Base-by-base conservation (phyloP, 2,113 vertebrate genomes). In the Bos taurus region DNA sequence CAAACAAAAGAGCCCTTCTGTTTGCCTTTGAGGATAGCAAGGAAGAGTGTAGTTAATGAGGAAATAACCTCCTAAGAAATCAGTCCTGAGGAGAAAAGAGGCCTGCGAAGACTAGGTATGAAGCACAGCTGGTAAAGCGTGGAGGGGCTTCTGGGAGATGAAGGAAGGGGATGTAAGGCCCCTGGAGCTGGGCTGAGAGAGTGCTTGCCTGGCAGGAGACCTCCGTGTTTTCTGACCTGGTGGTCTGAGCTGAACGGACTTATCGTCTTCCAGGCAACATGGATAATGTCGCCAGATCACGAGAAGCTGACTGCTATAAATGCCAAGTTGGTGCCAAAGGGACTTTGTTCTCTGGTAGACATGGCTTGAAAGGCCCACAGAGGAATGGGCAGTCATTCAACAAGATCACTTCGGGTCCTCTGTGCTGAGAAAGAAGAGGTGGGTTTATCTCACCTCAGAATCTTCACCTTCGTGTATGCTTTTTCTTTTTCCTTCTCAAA, bases 21-120 rank as follows among this genome's bases (percentile, higher is more conserved):
- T 83, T 92, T 90, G 54, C 57, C 60, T 90, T 60, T 40, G 59
- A 93, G 74, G 33, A 48, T 3, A 56, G 33, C 82, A 95, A 81
- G n/a, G 43, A 80, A 67, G 64, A 81, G 6, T 8, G 5, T 9
- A 30, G n/a, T 57, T 60, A 17, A 46, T 52, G 50, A 81, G 52
- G 57, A 54, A 54, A 50, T 40, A n/a, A 30, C 46, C 48, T 33
- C 3, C 50, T 62, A 6, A 36, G 77, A 91, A 88, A 17, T 46
- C 23, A 88, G 48, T 82, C 60, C 56, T 54, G 62, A 84, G 77
- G 28, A 67, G 60, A 17, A 77, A 17, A 87, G 54, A 50, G 36
- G 26, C 4, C 64, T 84, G 6, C 14, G 67, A 60, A 48, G 48
- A 86, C 60, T 6, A 50, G 46, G 19, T 33, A 23, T 13, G 16